These are phyloP conservation scores for Eulemur albifrons DNA, from an alignment of 2,797 vertebrate genomes.

Conservation along the genomic window DNA sequence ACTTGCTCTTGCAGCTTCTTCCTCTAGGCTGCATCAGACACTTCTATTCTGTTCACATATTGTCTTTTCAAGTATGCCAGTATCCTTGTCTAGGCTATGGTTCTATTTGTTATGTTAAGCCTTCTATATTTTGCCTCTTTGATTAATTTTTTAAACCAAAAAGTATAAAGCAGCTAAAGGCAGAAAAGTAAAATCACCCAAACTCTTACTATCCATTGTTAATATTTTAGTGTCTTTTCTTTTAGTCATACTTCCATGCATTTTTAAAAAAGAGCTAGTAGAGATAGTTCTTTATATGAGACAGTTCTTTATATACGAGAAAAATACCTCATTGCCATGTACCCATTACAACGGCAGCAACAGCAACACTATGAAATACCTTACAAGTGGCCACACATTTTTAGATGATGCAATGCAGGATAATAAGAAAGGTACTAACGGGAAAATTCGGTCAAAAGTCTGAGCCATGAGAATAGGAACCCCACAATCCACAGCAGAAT, in stretches of 20 bases:
- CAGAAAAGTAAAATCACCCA: not conserved
- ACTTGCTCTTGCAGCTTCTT: not conserved
- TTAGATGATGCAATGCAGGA: not conserved
- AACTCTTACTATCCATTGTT: not conserved
- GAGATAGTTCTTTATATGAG: not conserved
- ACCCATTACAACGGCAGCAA: not conserved
- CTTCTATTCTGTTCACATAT: not conserved
- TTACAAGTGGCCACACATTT: not conserved
- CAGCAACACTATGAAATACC: not conserved
- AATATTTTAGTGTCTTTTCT: not conserved
- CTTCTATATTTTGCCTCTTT: not conserved
- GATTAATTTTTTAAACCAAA: not conserved
- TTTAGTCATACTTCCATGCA: not conserved
- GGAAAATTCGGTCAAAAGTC: not conserved
- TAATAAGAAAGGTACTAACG: not conserved
- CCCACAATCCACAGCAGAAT: not conserved
- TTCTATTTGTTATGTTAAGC: not conserved
- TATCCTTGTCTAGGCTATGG: not conserved
- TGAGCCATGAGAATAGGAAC: not conserved
- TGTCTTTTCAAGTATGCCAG: not conserved
- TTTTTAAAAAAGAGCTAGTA: not conserved
- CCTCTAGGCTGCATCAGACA: not conserved
- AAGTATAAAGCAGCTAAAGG: not conserved
- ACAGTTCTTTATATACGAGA: not conserved
- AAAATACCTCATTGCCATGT: not conserved